A percentile compares a stretch with the other conserved stretches of the same genome.
Evolutionary conservation across 2,888 invertebrate species (phyloP).

Genomic region (Plagodis dolabraria): DNA sequence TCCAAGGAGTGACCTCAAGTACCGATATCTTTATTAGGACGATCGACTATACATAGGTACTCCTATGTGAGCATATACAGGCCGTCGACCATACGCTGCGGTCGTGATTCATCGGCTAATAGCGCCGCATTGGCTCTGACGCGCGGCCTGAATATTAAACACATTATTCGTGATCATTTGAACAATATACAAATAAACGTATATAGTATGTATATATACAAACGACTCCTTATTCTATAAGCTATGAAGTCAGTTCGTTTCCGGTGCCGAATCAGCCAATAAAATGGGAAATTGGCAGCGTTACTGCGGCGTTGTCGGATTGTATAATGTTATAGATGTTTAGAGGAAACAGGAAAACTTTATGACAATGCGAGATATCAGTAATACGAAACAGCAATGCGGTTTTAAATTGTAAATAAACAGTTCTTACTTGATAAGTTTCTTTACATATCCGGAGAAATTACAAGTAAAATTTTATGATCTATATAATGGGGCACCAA

Average conservation of each 20-base stretch:
- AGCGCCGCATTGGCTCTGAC: constrained; percentile 51
- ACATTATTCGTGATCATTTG: constrained; percentile 35
- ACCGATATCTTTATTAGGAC: constrained; percentile 4
- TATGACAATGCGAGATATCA: not conserved
- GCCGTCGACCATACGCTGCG: constrained; percentile 2
- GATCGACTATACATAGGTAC: not conserved
- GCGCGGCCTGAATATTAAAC: constrained; percentile 67
- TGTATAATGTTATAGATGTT: not conserved
- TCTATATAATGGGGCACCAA: no score
- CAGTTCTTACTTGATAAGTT: no score
- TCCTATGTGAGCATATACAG: not conserved
- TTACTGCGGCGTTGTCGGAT: not conserved
- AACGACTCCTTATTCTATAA: constrained; percentile 20
- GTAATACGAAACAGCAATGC: no score
- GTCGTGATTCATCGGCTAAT: constrained; percentile 44
- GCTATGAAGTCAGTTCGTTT: constrained; percentile 15
- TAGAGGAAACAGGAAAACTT: not conserved
- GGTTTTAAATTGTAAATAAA: no score
- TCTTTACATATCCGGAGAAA: no score
- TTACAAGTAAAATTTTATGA: no score
- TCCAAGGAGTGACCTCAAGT: not conserved
- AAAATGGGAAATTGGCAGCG: constrained; percentile 7
- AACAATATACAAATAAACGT: constrained; percentile 5
- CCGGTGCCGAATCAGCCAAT: constrained; percentile 21
- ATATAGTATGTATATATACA: constrained; percentile 13